Evolutionary conservation across 2,113 vertebrate genomes (phyloP), one percentile per base, ranked within the genome.

Genomic region (Heterocephalus glaber): DNA sequence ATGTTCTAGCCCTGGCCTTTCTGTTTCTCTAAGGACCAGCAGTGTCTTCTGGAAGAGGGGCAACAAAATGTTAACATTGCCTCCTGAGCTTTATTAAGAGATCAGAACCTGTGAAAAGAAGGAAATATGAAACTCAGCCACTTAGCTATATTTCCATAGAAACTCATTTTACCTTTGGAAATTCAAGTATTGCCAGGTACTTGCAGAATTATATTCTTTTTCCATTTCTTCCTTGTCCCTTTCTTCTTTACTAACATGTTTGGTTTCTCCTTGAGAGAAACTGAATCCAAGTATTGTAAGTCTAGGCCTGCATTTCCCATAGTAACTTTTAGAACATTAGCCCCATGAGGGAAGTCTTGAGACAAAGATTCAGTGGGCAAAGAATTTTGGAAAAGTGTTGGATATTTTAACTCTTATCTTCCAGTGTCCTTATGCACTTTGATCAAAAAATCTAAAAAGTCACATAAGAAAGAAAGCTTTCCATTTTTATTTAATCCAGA

Each of bases 271-370:
- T 94, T 56, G 41, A 79, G 58, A 94, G 83, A 96, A 95, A 94
- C 47, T 86, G 44, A 96, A 96, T 93, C 83, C 90, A 95, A 94
- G 89, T 61, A 76, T 91, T 96, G 6, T 87, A 93, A 93, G 92
- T 96, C 97, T 94, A 96, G 68, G 97, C 90, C 76, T 89, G 56
- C 60, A 38, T 97, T 97, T 96, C 70, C 83, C 70, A 83, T 87
- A 96, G 95, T 97, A 94, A 92, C 76, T 84, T 90, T 83, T 82
- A 85, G 93, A 94, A 95, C 96, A 96, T 96, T 95, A 93, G 95
- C 93, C 97, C 96, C 95, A 26, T 13, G 96, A 95, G 92, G 76
- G 61, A 89, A 84, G n/a, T 85, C 87, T 94, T 92, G 70, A 96
- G 90, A 88, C 89, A 95, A 93, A 92, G 77, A 89, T 83, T 88